Conservation (phyloP, 2,888 invertebrate species). For the Strigamia crassipes region DNA sequence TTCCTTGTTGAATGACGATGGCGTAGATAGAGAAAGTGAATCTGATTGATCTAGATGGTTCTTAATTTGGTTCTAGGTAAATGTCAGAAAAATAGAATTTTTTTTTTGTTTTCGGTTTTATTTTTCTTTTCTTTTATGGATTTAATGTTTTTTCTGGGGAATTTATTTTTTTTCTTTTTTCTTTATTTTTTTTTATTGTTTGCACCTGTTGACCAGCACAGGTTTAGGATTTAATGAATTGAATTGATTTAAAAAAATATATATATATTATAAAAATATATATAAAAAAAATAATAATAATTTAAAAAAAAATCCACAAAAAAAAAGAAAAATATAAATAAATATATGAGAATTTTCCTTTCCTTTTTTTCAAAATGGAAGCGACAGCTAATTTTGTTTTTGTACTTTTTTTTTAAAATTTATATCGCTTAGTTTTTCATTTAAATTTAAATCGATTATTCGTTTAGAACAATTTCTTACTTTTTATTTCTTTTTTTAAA, state of each 20-base stretch:
- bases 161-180: neutral
- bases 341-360: too few species aligned
- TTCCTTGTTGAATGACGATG: constrained; percentile 72
- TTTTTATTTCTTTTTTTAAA: neutral
- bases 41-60: constrained; percentile 37
- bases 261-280: neutral
- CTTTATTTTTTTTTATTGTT: neutral
- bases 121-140: neutral
- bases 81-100: neutral
- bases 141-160: neutral
- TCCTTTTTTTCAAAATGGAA: neutral
- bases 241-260: neutral
- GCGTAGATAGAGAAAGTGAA: constrained; percentile 53
- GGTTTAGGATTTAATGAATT: neutral
- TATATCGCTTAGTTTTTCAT: neutral
- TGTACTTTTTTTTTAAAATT: neutral
- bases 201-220: constrained; percentile 21
- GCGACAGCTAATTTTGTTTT: neutral
- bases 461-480: neutral
- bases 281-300: neutral
- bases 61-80: neutral
- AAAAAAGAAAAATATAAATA: too few species aligned
- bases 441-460: neutral
- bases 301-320: neutral
- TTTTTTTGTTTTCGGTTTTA: neutral